These are phyloP conservation scores for Microplitis demolitor DNA, from an alignment of 1,140 invertebrate genomes.

Conservation along the genomic window DNA sequence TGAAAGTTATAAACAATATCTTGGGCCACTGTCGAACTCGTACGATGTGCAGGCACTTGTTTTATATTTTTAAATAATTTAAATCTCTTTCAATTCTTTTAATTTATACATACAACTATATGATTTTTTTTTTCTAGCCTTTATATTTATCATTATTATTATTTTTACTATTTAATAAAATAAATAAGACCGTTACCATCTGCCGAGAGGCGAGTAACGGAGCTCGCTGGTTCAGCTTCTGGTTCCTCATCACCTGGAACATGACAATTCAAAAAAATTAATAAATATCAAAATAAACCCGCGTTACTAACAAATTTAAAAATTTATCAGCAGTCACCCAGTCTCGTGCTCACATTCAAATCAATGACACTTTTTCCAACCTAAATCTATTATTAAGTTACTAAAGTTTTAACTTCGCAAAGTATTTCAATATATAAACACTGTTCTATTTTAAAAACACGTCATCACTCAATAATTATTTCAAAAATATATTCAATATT, in stretches of 20 bases:
- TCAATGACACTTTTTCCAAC: no score
- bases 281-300: background rate
- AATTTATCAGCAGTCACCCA: background rate
- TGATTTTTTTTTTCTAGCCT: background rate
- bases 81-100: no score
- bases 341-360: no score
- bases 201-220: constrained; percentile 53
- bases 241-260: constrained; percentile 55
- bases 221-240: constrained; percentile 50
- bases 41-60: background rate
- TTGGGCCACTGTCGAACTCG: background rate
- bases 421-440: background rate
- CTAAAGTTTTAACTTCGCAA: background rate
- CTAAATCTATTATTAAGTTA: background rate
- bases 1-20: constrained; percentile 43
- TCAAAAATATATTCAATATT: background rate
- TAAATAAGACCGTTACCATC: constrained; percentile 45
- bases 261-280: background rate
- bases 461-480: background rate
- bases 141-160: background rate
- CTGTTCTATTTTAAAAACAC: background rate
- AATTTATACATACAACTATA: no score
- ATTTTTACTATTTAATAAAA: background rate
- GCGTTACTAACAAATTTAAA: background rate
- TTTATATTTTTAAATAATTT: background rate